phyloP scores from a whole-genome alignment of 2,797 vertebrate species.

The Hydrolagus colliei region DNA sequence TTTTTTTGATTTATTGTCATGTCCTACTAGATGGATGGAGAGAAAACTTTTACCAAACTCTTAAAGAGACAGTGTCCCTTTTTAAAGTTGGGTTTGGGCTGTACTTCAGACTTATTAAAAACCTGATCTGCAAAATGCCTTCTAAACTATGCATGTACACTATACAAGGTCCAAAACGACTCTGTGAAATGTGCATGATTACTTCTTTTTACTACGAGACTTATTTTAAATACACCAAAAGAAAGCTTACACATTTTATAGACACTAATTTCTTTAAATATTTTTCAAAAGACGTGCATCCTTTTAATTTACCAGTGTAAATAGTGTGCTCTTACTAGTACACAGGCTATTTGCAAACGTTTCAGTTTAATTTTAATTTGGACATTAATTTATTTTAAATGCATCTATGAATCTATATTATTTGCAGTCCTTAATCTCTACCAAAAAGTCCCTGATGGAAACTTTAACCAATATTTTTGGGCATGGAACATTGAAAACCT shows the following conservation, averaged over 20 bases:
- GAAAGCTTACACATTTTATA: too few relatives aligned
- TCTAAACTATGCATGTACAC: not conserved
- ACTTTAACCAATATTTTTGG: not conserved
- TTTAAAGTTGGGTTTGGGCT: conserved; percentile 45
- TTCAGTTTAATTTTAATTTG: conserved; percentile 1
- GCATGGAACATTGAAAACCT: not conserved
- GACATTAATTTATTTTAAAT: not conserved
- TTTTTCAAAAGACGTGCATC: not conserved
- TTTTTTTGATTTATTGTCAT: conserved; percentile 81
- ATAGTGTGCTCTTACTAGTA: not conserved
- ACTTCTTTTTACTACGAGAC: not conserved
- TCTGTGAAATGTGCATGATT: not conserved
- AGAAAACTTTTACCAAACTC: conserved; percentile 72
- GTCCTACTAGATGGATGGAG: conserved; percentile 88
- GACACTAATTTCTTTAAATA: not conserved
- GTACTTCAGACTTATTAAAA: conserved; percentile 14
- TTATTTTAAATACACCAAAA: conserved; percentile 12
- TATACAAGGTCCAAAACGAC: too few relatives aligned
- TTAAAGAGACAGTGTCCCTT: conserved; percentile 92
- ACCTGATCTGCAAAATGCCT: conserved; percentile 20
- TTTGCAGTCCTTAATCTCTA: not conserved
- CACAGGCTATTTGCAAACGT: not conserved
- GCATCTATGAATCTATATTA: not conserved
- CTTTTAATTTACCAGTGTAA: not conserved
- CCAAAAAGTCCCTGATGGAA: not conserved